Evolutionary conservation across 1,140 invertebrate species (phyloP), one percentile per base, ranked within the genome.

Genomic region (Caerostris darwini): DNA sequence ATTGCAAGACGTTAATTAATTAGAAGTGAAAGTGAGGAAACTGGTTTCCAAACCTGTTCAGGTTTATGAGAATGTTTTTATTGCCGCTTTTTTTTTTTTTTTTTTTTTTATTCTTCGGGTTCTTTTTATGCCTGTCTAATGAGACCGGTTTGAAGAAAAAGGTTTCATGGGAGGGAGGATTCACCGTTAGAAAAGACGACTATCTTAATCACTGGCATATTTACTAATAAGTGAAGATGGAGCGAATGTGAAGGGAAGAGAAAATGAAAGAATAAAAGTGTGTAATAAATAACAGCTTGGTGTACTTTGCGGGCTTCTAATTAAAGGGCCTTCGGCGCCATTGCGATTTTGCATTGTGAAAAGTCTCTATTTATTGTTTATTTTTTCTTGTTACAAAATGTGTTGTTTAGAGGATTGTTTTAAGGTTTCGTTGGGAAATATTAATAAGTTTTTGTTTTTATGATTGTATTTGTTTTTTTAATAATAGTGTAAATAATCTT

Each of bases 1-100:
- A 54, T 85, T 17, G n/a, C 12, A 19, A 85, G 81, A 88, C 12
- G 56, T 64, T 88, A 88, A 88, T 88, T 88, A 88, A 88, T 88
- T 88, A 67, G 61, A 88, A 85, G 56, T 58, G 82, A 85, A 34
- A 77, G 56, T 56, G 82, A 85, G n/a, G 54, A 85, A 85, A 88
- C 86, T 59, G 59, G 86, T 88, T 85, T 85, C 34, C 34, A 17
- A 58, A 85, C 61, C 61, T 64, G 58, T 88, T 59, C 57, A 7
- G 54, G 34, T 54, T 59, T 86, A 57, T 86, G 54, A 19, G 58
- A 12, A 17, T 88, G 53, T 88, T 64, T 61, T 57, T 54, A 6
- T 19, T 7, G 59, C 34, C 58, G 14, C 19, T 81, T 81, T 81
- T 81, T 10, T 67, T 17, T 64, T 88, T 88, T 88, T 88, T 81